Conservation (phyloP, 2,797 vertebrate genomes). For the Pipistrellus pygmaeus region DNA sequence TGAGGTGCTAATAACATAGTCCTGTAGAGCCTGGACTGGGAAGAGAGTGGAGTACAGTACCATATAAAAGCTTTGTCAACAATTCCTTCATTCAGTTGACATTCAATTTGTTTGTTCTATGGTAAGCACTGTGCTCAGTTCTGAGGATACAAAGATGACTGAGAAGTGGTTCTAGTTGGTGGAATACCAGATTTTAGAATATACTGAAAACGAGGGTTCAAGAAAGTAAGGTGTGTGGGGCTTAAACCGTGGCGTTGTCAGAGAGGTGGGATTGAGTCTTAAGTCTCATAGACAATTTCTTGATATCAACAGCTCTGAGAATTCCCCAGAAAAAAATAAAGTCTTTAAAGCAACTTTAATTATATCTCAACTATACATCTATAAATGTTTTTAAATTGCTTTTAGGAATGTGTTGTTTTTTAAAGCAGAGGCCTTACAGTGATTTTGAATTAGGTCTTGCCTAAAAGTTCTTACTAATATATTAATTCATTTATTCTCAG, state of each 20-base stretch:
- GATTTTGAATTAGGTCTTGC: conserved; percentile 14
- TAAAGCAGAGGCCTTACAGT: background rate
- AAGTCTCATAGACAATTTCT: background rate
- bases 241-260: no score
- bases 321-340: background rate
- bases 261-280: background rate
- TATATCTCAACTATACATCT: background rate
- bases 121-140: background rate
- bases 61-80: background rate
- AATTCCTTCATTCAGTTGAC: background rate
- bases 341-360: background rate
- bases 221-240: background rate
- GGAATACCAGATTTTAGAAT: background rate
- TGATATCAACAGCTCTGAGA: background rate
- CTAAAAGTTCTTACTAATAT: background rate
- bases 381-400: background rate
- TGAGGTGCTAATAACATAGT: background rate
- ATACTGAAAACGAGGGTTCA: background rate
- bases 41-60: background rate
- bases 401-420: background rate
- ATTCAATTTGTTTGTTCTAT: background rate
- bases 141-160: background rate
- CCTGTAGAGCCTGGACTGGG: background rate
- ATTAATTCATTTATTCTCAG: background rate
- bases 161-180: background rate